phyloP scores from a whole-genome alignment of 2,113 vertebrate species.

The Bungarus multicinctus region DNA sequence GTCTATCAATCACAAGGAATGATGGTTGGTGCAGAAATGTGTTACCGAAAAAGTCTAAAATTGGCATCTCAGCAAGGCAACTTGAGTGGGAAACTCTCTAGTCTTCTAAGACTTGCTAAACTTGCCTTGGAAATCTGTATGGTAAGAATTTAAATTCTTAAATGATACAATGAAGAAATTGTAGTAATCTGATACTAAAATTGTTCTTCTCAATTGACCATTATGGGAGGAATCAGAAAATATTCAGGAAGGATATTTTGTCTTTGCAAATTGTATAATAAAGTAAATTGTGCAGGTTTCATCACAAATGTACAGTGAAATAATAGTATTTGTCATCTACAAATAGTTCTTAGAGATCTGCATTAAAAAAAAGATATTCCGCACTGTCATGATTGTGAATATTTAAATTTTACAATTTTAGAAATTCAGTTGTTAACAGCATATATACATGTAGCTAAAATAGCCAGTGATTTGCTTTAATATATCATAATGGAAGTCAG shows the following conservation, averaged over 20 bases:
- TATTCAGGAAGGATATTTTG: neutral
- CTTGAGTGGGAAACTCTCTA: conserved; percentile 83
- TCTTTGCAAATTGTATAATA: neutral
- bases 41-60: conserved; percentile 89
- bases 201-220: neutral
- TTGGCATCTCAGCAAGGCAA: conserved; percentile 86
- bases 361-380: neutral
- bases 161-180: conserved; percentile 1
- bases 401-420: neutral
- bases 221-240: neutral
- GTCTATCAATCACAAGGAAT: conserved; percentile 87
- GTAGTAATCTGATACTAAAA: neutral
- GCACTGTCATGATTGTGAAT: neutral
- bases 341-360: neutral
- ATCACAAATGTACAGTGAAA: neutral
- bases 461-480: neutral
- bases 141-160: conserved; percentile 71
- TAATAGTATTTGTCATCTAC: neutral
- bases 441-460: neutral
- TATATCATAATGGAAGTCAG: neutral
- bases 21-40: conserved; percentile 89
- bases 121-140: conserved; percentile 81
- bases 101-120: conserved; percentile 84
- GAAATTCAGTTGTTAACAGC: neutral
- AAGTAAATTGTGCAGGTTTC: neutral